These are phyloP conservation scores for Temnothorax rugatulus DNA, from an alignment of 2,888 invertebrate species.

Conservation along the genomic window DNA sequence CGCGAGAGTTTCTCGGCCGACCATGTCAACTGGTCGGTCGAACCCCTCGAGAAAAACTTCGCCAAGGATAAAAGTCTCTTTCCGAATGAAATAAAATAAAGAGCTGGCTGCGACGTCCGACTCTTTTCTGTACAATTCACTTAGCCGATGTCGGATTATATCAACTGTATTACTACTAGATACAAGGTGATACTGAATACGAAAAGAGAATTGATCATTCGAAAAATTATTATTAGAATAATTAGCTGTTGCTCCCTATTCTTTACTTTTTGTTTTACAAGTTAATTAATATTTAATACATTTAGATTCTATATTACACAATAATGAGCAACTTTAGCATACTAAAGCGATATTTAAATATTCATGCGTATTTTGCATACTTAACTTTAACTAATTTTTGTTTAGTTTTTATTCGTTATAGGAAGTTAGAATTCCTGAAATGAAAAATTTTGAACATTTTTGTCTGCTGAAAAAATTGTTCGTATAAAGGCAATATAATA, in stretches of 20 bases:
- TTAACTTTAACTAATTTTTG: neutral
- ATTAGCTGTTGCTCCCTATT: neutral
- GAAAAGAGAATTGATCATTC: neutral
- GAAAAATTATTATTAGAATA: neutral
- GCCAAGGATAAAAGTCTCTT: slow-evolving; percentile 11
- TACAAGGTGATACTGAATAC: neutral
- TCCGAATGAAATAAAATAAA: slow-evolving; percentile 14
- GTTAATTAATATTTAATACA: neutral
- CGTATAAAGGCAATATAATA: neutral
- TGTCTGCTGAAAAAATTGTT: neutral
- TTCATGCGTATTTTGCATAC: slow-evolving; percentile 20
- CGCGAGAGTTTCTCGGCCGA: slow-evolving; percentile 16
- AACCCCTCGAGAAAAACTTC: slow-evolving; percentile 13
- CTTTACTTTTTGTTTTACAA: neutral
- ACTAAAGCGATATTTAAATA: neutral
- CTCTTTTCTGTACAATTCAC: slow-evolving; percentile 18
- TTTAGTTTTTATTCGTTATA: neutral
- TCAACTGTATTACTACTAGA: slow-evolving; percentile 8
- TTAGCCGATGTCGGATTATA: neutral
- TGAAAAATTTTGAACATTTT: neutral
- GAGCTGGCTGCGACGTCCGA: neutral
- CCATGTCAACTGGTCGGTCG: neutral
- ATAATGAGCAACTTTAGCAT: neutral
- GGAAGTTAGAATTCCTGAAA: neutral
- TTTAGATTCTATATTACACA: neutral